A percentile compares a stretch with the other conserved stretches of the same genome.
These are phyloP conservation scores for Parazoanthus swiftii DNA, from an alignment of 92 coral and sea anemone genomes.

Conservation along the genomic window DNA sequence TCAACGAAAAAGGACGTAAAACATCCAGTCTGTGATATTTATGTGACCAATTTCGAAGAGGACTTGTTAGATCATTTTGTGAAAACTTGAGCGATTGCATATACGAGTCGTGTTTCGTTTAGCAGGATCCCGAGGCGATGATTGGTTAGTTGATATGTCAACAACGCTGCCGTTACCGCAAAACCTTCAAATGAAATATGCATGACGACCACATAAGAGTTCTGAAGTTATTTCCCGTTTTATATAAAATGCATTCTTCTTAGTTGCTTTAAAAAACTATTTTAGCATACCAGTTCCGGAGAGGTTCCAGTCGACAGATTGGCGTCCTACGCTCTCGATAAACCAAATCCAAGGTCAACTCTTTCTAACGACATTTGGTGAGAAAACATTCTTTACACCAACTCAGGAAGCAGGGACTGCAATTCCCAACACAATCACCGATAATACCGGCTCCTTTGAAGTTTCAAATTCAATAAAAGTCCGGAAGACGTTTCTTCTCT, in stretches of 20 bases:
- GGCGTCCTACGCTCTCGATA: constrained; percentile 5
- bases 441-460: constrained; percentile 43
- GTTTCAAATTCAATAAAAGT: constrained; percentile 37
- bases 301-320: background rate
- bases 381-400: constrained; percentile 22
- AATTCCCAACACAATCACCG: background rate
- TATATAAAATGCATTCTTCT: background rate
- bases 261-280: no score
- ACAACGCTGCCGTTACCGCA: background rate
- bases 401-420: constrained; percentile 17
- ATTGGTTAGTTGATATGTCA: background rate
- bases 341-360: constrained; percentile 20
- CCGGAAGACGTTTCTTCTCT: constrained; percentile 40
- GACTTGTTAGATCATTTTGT: background rate
- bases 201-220: background rate
- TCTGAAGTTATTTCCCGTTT: background rate
- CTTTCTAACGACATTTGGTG: background rate
- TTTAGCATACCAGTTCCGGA: constrained; percentile 19
- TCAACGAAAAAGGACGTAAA: no score
- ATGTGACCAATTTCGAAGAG: background rate
- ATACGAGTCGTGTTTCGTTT: background rate
- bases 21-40: background rate
- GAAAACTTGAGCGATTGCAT: background rate
- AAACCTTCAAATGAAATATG: background rate
- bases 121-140: background rate